Conservation (phyloP, 2,797 vertebrate genomes). For the Neosilurus mollespiculum region DNA sequence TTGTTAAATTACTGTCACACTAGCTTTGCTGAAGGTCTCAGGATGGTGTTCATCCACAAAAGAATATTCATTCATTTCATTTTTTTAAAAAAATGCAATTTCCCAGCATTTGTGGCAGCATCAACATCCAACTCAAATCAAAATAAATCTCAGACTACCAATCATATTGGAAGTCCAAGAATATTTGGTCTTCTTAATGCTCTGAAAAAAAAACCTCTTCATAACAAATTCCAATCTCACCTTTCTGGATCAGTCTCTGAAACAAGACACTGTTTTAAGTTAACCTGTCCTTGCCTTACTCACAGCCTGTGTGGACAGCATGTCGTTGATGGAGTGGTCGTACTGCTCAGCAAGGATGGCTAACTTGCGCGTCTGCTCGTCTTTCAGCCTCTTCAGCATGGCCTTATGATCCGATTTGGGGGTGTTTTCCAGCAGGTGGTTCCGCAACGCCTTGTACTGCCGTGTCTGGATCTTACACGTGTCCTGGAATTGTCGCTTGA, state of each 20-base stretch:
- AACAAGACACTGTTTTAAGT: background rate
- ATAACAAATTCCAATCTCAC: too few relatives aligned
- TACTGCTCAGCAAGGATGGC: slow-evolving; percentile 92
- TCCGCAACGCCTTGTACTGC: slow-evolving; percentile 90
- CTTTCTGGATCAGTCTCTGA: too few relatives aligned
- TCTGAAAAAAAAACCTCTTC: too few relatives aligned
- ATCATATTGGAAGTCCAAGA: too few relatives aligned
- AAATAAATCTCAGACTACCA: too few relatives aligned
- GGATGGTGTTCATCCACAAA: background rate
- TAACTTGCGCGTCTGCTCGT: slow-evolving; percentile 92
- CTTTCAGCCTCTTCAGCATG: slow-evolving; percentile 89
- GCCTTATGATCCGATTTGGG: slow-evolving; percentile 92
- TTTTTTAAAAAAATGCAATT: too few relatives aligned
- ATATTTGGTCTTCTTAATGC: too few relatives aligned
- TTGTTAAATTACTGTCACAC: background rate
- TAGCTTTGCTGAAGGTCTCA: background rate
- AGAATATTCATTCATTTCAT: background rate
- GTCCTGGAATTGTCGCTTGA: slow-evolving; percentile 96
- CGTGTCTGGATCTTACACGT: slow-evolving; percentile 95
- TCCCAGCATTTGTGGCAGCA: too few relatives aligned
- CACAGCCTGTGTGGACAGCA: slow-evolving; percentile 95
- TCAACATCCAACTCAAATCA: too few relatives aligned
- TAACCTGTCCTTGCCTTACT: slow-evolving; percentile 65
- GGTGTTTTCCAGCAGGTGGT: slow-evolving; percentile 90
- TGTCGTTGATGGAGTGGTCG: slow-evolving; percentile 95